Evolutionary conservation across 2,888 invertebrate genomes (phyloP).

Genomic region (Aethes cnicana): DNA sequence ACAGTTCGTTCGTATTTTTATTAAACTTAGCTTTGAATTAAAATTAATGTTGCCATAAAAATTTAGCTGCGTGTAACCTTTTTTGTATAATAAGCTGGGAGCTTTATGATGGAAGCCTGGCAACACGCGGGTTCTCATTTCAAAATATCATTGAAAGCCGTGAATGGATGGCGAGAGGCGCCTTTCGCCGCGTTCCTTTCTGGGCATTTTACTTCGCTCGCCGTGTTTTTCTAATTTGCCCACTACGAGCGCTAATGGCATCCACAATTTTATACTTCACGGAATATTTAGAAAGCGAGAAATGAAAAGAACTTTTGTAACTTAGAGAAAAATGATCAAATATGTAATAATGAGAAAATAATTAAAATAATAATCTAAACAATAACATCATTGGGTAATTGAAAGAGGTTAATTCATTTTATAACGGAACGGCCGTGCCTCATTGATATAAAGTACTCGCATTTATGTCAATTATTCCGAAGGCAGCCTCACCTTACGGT

Average conservation of each 20-base stretch:
- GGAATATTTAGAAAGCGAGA: too few species aligned
- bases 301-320: too few species aligned
- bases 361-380: slow-evolving; percentile 4
- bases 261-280: too few species aligned
- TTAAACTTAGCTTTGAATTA: slow-evolving; percentile 15
- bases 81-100: slow-evolving; percentile 18
- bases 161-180: slow-evolving; percentile 24
- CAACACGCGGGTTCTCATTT: slow-evolving; percentile 24
- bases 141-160: slow-evolving; percentile 27
- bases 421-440: slow-evolving; percentile 21
- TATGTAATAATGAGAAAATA: too few species aligned
- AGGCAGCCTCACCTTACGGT: neutral
- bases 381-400: slow-evolving; percentile 35
- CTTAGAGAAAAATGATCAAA: too few species aligned
- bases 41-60: slow-evolving; percentile 7
- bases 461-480: slow-evolving; percentile 26
- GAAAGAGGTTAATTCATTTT: slow-evolving; percentile 30
- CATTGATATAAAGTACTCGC: slow-evolving; percentile 25
- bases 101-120: slow-evolving; percentile 19
- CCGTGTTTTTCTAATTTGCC: slow-evolving; percentile 24
- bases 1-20: neutral
- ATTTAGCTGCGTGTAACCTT: slow-evolving; percentile 13
- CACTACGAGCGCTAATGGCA: slow-evolving; percentile 5
- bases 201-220: slow-evolving; percentile 28
- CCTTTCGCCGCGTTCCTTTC: slow-evolving; percentile 28